A percentile compares a stretch with the other conserved stretches of the same genome.
Conservation (phyloP, 2,888 invertebrate species). For the Orchesella flavescens region DNA sequence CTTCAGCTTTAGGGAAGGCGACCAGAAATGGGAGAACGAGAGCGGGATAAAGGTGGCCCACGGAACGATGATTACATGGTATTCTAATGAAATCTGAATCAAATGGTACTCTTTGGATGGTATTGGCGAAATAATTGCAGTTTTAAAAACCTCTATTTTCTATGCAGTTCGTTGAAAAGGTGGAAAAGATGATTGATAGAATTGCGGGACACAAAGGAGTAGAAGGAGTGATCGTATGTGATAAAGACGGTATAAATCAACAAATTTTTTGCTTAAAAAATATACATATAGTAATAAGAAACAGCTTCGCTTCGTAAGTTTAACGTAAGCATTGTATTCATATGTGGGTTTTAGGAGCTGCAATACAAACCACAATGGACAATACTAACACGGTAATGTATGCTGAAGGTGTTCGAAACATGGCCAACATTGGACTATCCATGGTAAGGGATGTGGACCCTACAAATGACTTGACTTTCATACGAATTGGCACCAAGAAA, state of each 20-base stretch:
- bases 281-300: too few relatives aligned
- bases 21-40: slow-evolving; percentile 18
- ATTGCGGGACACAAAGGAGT: slow-evolving; percentile 62
- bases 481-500: slow-evolving; percentile 62
- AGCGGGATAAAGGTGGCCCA: slow-evolving; percentile 31
- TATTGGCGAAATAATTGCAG: too few relatives aligned
- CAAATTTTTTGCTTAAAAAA: too few relatives aligned
- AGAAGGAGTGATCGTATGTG: slow-evolving; percentile 66
- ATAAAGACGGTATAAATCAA: slow-evolving; percentile 59
- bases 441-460: slow-evolving; percentile 67
- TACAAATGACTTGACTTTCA: slow-evolving; percentile 53
- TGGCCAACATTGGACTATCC: slow-evolving; percentile 52
- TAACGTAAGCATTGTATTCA: too few relatives aligned
- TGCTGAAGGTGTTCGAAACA: slow-evolving; percentile 60
- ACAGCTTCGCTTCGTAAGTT: too few relatives aligned
- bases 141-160: too few relatives aligned
- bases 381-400: slow-evolving; percentile 68
- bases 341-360: slow-evolving; percentile 55
- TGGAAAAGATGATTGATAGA: slow-evolving; percentile 64
- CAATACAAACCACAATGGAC: slow-evolving; percentile 66
- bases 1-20: not conserved
- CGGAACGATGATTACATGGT: slow-evolving; percentile 52
- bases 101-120: not conserved
- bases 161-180: slow-evolving; percentile 60
- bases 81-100: not conserved